Conservation (phyloP, 2,113 vertebrate genomes). For the Eurypyga helias region DNA sequence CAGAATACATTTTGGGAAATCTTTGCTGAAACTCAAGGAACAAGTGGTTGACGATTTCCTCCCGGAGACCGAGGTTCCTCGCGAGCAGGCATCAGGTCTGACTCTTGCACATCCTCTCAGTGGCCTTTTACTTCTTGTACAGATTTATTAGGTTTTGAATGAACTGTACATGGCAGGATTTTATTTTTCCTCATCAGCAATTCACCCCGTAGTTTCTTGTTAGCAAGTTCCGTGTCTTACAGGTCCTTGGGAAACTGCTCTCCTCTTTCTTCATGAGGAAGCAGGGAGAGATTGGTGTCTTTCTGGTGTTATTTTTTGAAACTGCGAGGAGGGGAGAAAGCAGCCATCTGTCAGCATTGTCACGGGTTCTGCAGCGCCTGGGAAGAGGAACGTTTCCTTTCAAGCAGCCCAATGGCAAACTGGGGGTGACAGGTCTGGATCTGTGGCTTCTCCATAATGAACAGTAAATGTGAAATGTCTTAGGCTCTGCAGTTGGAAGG, state of each 20-base stretch:
- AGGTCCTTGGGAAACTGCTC: not conserved
- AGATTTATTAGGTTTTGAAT: not conserved
- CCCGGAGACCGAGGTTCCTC: not conserved
- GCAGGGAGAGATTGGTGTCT: not conserved
- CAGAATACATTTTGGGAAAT: not conserved
- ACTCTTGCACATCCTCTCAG: not conserved
- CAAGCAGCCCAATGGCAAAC: not conserved
- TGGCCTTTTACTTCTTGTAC: not conserved
- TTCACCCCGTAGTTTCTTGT: not conserved
- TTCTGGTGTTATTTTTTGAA: slow-evolving; percentile 26
- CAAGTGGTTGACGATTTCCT: not conserved
- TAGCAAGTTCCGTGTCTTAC: not conserved
- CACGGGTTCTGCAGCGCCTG: not conserved
- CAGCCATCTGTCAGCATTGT: slow-evolving; percentile 14
- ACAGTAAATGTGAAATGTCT: not conserved
- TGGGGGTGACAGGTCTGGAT: not conserved
- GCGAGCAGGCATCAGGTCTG: not conserved
- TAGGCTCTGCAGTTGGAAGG: not conserved
- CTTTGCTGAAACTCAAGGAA: not conserved
- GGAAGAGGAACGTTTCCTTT: not conserved
- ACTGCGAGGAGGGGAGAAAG: not conserved
- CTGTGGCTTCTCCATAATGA: not conserved
- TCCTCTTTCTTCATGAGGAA: not conserved
- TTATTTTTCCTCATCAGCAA: not conserved
- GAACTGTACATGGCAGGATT: fast-evolving